Percentiles rank a stretch among this genome's conserved stretches.
Conservation (phyloP, 2,797 vertebrate species). For the Neosilurus mollespiculum region DNA sequence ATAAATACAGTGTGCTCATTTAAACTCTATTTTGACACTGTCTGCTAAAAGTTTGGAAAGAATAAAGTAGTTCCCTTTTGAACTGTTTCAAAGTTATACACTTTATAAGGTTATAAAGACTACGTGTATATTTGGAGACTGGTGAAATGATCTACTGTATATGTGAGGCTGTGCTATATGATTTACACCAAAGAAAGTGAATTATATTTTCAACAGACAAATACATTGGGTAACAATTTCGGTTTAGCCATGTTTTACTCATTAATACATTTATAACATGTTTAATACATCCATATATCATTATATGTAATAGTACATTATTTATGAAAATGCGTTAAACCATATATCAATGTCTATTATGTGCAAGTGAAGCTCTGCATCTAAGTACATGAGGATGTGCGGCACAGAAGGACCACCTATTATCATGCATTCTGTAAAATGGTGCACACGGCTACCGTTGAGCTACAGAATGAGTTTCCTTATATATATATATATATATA, state of each 20-base stretch:
- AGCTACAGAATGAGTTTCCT: too few relatives aligned
- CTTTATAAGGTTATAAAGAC: too few relatives aligned
- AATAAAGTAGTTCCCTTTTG: background rate
- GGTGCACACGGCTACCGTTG: background rate
- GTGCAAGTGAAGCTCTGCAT: background rate
- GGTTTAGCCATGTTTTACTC: background rate
- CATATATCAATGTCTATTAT: background rate
- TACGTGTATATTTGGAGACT: background rate
- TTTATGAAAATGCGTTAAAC: background rate
- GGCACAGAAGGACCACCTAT: background rate
- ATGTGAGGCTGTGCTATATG: background rate
- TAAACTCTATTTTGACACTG: too few relatives aligned
- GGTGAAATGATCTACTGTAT: background rate
- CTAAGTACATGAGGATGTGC: background rate
- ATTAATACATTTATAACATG: background rate
- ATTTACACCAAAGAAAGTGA: background rate
- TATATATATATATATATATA: too few relatives aligned
- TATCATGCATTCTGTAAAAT: background rate
- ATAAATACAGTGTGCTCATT: background rate
- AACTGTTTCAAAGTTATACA: too few relatives aligned
- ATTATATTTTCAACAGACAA: background rate
- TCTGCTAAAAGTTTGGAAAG: background rate
- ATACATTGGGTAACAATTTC: background rate
- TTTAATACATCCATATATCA: slow-evolving; percentile 3
- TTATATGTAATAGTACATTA: background rate